Base-by-base conservation (phyloP, 2,888 invertebrate genomes). In the Polydrusus tereticollis region DNA sequence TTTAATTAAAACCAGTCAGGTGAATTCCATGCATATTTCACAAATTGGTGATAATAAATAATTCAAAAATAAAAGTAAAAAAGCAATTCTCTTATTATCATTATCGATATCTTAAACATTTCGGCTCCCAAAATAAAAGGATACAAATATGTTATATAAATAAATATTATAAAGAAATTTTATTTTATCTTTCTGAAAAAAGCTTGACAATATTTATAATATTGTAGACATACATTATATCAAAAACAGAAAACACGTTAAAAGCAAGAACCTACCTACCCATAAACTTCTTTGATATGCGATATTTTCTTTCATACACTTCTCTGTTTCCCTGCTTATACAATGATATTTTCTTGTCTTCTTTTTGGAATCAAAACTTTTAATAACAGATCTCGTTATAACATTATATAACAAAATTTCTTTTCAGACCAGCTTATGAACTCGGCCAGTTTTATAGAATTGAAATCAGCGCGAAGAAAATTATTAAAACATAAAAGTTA, bases 371-470 rank as follows among this genome's bases (percentile, higher is more conserved):
- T 10, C 21, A 21, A 47, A 47, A 47, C 20, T 47, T 47, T 47
- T 23, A 47, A 47, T 52, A 29, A 52, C 52, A 52, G 16, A 52
- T 52, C 45, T 45, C 29, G 26, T 52, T 52, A 52, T 52, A 29
- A 52, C 18, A 45, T 26, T 52, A 52, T 52, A 29, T 52, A 52
- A 29, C 29, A 52, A 52, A 52, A 52, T 52, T 29, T 29, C 8
- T 14, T 26, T 52, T 29, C 7, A 14, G 29, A n/a, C n/a, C 14
- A 52, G 14, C 16, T 14, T 50, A 26, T 14, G 23, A 16, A 52
- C 4, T 29, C 52, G 29, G 26, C n/a, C 18, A 50, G 7, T 50
- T 50, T n/a, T 14, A 26, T 16, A 52, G 29, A 29, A 52, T 23
- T 8, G 26, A 29, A 5, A 52, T 29, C 29, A 52, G 52, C 26